Evolutionary conservation across 2,113 vertebrate species (phyloP).

Genomic region (Murina feae): DNA sequence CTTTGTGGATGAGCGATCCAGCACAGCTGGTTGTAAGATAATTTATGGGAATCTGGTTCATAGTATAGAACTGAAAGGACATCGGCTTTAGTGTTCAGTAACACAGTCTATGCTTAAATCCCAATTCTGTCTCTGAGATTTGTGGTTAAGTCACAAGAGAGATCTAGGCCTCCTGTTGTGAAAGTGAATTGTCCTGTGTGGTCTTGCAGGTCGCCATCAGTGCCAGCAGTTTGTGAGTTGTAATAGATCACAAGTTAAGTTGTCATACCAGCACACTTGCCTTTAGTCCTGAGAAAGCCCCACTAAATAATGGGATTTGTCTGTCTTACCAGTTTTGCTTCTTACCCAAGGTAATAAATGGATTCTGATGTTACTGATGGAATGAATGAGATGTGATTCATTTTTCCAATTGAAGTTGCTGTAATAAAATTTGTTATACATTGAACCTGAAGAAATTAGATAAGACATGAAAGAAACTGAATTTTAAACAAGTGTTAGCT

Average conservation of each 20-base stretch:
- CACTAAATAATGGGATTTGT: background rate
- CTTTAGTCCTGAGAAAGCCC: background rate
- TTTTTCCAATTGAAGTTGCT: slow-evolving; percentile 24
- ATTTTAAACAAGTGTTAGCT: background rate
- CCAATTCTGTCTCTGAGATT: background rate
- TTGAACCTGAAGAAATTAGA: background rate
- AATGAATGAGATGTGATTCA: background rate
- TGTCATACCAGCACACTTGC: background rate
- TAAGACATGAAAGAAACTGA: background rate
- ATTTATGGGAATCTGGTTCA: background rate
- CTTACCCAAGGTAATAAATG: background rate
- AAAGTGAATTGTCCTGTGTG: background rate
- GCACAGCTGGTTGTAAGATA: background rate
- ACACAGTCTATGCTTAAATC: background rate
- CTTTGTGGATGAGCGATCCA: background rate
- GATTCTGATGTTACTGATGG: background rate
- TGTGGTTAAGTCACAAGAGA: background rate
- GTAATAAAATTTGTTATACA: background rate
- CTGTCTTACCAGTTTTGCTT: background rate
- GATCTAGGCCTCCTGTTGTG: background rate
- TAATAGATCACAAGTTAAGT: background rate
- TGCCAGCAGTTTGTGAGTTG: background rate
- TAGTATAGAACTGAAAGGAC: background rate
- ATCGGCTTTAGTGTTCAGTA: background rate
- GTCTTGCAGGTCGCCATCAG: background rate